phyloP scores from a whole-genome alignment of 2,113 vertebrate genomes.

The Burhinus bistriatus region DNA sequence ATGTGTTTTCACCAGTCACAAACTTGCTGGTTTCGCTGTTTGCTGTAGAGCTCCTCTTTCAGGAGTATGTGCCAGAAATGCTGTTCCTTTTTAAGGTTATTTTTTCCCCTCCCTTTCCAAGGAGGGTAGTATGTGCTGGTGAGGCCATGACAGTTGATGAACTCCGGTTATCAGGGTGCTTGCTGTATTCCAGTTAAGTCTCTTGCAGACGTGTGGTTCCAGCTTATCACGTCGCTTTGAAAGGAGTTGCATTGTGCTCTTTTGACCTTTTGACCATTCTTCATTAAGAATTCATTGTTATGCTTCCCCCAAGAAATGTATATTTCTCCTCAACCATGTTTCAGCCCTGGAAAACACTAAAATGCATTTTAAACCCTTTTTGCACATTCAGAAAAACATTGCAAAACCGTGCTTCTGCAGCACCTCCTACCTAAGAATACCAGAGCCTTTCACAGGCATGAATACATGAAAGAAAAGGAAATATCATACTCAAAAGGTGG shows the following conservation, averaged over 20 bases:
- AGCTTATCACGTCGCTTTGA: constrained; percentile 8
- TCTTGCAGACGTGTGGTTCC: neutral
- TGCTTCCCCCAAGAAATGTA: neutral
- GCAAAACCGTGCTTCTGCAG: neutral
- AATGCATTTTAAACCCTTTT: neutral
- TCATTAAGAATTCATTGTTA: neutral
- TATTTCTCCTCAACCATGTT: neutral
- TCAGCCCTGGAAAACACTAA: neutral
- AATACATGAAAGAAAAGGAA: neutral
- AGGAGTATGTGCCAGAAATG: neutral
- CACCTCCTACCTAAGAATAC: neutral
- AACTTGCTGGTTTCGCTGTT: neutral
- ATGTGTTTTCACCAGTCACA: neutral
- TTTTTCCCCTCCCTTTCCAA: neutral
- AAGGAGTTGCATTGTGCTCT: neutral
- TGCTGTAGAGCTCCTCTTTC: neutral
- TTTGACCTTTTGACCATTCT: constrained; percentile 24
- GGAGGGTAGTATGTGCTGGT: neutral
- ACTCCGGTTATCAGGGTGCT: neutral
- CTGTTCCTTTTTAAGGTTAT: neutral
- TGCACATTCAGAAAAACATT: neutral
- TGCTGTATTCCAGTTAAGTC: neutral
- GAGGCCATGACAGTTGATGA: neutral
- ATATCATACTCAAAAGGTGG: neutral
- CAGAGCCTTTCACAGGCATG: neutral